Evolutionary conservation across 2,888 invertebrate genomes (phyloP).

Genomic region (Tinea pellionella): DNA sequence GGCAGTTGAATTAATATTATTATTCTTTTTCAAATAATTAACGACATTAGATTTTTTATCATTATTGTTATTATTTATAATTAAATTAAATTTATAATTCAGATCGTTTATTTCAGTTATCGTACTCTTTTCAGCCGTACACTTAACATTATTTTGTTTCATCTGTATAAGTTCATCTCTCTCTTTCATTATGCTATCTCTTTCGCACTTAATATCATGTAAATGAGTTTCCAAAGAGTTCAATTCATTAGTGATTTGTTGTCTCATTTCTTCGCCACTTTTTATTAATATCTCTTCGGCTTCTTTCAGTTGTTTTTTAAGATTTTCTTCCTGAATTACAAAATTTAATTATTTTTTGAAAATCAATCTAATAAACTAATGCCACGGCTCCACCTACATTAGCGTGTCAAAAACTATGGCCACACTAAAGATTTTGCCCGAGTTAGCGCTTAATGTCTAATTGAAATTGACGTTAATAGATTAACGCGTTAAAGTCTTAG

Average conservation of each 20-base stretch:
- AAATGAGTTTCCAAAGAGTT: slow-evolving; percentile 35
- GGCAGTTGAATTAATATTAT: background rate
- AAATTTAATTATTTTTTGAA: too few species aligned
- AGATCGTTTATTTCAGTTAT: background rate
- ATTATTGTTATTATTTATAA: background rate
- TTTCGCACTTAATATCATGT: slow-evolving; percentile 38
- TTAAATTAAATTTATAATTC: background rate
- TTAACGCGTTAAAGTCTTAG: too few species aligned
- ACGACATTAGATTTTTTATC: background rate
- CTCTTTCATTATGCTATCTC: slow-evolving; percentile 39
- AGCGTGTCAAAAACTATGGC: too few species aligned
- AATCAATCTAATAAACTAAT: background rate
- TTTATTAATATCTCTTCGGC: slow-evolving; percentile 36
- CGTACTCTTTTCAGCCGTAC: background rate
- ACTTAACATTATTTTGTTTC: background rate
- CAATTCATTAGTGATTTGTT: slow-evolving; percentile 44
- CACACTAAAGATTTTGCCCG: too few species aligned
- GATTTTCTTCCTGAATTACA: slow-evolving; percentile 38
- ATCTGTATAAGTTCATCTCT: slow-evolving; percentile 26
- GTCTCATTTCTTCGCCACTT: slow-evolving; percentile 47
- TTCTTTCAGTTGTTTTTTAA: slow-evolving; percentile 38
- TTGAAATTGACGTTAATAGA: too few species aligned
- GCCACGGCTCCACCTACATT: too few species aligned
- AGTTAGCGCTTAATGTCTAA: too few species aligned
- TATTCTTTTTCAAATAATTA: background rate